Conservation (phyloP, 2,113 vertebrate genomes). For the Elgaria multicarinata region DNA sequence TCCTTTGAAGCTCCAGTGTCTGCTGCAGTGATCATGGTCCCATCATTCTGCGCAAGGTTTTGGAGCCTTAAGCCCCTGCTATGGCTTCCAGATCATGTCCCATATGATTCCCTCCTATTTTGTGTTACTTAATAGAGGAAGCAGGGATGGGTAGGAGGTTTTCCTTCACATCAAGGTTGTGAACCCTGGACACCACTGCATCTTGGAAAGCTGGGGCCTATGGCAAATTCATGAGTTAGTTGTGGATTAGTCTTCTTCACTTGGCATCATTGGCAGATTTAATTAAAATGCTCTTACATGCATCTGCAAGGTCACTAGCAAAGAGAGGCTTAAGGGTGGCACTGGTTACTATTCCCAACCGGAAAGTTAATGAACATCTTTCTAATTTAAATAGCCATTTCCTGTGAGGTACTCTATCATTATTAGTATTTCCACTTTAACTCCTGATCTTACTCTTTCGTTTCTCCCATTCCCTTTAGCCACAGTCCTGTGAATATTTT, state of each 20-base stretch:
- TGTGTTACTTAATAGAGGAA: neutral
- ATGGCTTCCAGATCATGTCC: neutral
- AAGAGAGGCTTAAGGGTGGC: neutral
- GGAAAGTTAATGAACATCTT: neutral
- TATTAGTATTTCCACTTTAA: neutral
- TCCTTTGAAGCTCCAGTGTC: neutral
- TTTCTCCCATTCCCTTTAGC: neutral
- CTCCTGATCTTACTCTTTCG: neutral
- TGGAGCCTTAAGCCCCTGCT: neutral
- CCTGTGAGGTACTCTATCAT: neutral
- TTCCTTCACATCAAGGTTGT: too few relatives aligned
- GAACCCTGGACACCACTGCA: neutral
- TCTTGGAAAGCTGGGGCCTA: neutral
- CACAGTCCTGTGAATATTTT: neutral
- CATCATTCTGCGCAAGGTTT: neutral
- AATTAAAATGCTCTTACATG: neutral
- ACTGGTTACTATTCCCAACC: neutral
- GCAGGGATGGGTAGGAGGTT: neutral
- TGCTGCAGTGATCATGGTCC: neutral
- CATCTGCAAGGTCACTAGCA: neutral
- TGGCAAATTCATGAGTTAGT: neutral
- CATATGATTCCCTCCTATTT: neutral
- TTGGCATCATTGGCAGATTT: neutral
- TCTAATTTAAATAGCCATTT: constrained; percentile 18
- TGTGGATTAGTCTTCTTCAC: neutral